Conservation (phyloP, 2,113 vertebrate genomes). For the Austrofundulus limnaeus region DNA sequence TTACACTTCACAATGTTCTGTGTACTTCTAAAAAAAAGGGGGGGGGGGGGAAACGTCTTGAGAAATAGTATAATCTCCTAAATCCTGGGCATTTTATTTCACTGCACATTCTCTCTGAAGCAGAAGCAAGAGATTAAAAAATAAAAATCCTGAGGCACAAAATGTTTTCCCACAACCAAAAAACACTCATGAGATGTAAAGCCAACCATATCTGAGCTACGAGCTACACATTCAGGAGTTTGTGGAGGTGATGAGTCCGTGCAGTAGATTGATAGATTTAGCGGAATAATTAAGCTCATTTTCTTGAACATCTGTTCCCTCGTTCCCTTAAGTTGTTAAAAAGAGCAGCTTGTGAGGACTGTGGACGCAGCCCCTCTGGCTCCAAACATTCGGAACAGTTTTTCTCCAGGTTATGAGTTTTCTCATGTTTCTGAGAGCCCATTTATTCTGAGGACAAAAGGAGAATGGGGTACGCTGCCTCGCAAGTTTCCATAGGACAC, state of each 20-base stretch:
- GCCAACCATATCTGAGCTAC: no score
- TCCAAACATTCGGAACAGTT: background rate
- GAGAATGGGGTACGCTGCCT: conserved; percentile 20
- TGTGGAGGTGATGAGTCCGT: no score
- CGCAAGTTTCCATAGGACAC: conserved; percentile 18
- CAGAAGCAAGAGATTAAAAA: no score
- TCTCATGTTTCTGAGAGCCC: conserved; percentile 22
- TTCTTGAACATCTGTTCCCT: background rate
- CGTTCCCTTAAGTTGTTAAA: conserved; percentile 2
- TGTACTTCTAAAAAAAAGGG: no score
- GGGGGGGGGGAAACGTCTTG: no score
- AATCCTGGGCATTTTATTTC: no score
- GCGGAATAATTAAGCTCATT: conserved; percentile 7
- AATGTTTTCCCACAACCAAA: background rate
- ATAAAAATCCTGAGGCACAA: background rate
- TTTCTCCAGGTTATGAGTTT: conserved; percentile 36
- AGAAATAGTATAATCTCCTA: no score
- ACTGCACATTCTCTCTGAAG: no score
- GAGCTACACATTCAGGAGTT: no score
- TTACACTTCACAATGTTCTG: no score
- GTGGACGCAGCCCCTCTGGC: conserved; percentile 7
- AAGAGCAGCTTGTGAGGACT: conserved; percentile 1
- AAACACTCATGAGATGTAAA: background rate
- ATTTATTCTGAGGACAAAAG: conserved; percentile 35
- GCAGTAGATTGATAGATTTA: background rate